A percentile compares a stretch with the other conserved stretches of the same genome.
These are phyloP conservation scores for Dromius quadrimaculatus DNA, from an alignment of 2,888 invertebrate species.

Conservation along the genomic window DNA sequence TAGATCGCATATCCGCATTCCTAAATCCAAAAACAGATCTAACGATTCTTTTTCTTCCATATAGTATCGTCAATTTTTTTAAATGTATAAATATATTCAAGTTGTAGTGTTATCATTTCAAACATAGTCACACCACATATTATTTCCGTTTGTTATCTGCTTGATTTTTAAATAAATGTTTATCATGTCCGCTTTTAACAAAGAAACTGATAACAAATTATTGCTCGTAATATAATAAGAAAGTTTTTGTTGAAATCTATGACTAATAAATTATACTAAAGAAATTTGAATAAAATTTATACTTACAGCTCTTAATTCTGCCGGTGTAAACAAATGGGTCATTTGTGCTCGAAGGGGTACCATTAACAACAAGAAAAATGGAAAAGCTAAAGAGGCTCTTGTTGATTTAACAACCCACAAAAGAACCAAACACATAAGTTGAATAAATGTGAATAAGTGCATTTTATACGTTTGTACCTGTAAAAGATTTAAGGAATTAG, in stretches of 20 bases:
- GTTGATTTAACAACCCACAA: constrained; percentile 94
- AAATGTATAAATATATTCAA: no score
- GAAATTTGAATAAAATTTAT: constrained; percentile 23
- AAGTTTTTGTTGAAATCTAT: constrained; percentile 33
- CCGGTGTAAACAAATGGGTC: constrained; percentile 79
- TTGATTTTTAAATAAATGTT: constrained; percentile 6
- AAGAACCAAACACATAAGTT: constrained; percentile 80
- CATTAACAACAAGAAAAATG: constrained; percentile 93
- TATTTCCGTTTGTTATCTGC: constrained; percentile 29
- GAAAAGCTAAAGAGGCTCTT: constrained; percentile 88
- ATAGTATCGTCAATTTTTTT: constrained; percentile 1
- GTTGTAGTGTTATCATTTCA: constrained; percentile 3
- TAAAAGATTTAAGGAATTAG: constrained; percentile 54
- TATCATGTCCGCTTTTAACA: constrained; percentile 21
- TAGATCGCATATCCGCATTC: constrained; percentile 41
- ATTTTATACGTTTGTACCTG: constrained; percentile 91
- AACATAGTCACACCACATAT: constrained; percentile 29
- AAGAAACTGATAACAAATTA: constrained; percentile 37
- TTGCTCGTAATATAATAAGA: constrained; percentile 37
- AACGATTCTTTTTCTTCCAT: constrained; percentile 7
- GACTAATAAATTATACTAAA: constrained; percentile 37
- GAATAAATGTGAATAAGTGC: constrained; percentile 91
- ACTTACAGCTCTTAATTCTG: constrained; percentile 88
- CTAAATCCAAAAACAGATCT: constrained; percentile 38
- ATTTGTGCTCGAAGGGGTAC: constrained; percentile 87